Base-by-base conservation (phyloP, 2,797 vertebrate species). In the Phalloptychus januarius region DNA sequence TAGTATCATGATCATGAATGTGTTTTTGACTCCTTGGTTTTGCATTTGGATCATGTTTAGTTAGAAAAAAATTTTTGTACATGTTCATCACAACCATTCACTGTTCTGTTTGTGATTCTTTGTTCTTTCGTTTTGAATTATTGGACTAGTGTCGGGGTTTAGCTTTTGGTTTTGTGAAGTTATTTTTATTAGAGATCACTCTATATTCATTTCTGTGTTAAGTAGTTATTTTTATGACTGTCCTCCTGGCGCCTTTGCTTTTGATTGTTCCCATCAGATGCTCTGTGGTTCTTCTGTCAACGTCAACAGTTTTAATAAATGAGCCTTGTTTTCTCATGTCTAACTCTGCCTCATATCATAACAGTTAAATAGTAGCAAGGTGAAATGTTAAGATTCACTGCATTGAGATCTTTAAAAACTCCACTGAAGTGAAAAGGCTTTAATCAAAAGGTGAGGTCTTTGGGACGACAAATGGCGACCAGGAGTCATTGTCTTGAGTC, bases 401-500 rank as follows among this genome's bases (percentile, higher is more conserved):
- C 61, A 44, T 63, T 46, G 2, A 76, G 63, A 65, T 56, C 76
- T 42, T 81, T 46, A 82, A 78, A 79, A 87, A 89, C 74, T 74
- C 44, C 54, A 31, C 72, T 0, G 71, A 71, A 77, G 79, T 82
- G 85, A 88, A 85, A 23, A 71, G 78, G 31, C 20, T 80, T 33
- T 80, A 86, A 84, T 77, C 79, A 69, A 75, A 69, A 63, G 79
- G 75, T 50, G 77, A 85, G 77, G 80, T 79, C 82, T 78, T 8
- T 56, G 78, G 76, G 82, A 83, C 46, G 25, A 44, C 71, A 50
- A 42, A 80, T 83, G 86, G 88, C 84, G 89, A 90, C 90, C 91
- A 90, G 89, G 80, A 93, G 91, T 77, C 91, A 87, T 83, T 75
- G 87, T 92, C 90, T 91, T 36, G 86, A 87, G 89, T 94, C 89